These are phyloP conservation scores for Oceanites oceanicus DNA, from an alignment of 2,113 vertebrate genomes.

Conservation along the genomic window DNA sequence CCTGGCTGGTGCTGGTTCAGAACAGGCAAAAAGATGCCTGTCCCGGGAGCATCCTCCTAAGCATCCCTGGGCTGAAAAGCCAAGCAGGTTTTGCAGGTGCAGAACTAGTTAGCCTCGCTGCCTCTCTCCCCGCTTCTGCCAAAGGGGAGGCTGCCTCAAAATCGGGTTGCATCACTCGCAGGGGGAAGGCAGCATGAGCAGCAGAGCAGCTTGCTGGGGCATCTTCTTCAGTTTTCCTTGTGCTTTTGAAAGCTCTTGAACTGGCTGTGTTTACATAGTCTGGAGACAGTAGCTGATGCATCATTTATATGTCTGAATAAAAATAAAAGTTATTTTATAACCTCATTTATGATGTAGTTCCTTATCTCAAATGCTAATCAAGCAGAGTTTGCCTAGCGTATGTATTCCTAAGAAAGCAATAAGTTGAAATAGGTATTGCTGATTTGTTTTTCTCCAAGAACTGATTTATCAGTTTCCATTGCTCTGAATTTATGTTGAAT, in stretches of 20 bases:
- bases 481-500: not conserved
- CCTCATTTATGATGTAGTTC: not conserved
- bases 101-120: not conserved
- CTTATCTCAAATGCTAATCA: not conserved
- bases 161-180: not conserved
- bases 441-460: not conserved
- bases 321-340: not conserved
- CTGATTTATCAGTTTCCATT: not conserved
- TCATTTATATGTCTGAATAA: not conserved
- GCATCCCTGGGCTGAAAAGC: not conserved
- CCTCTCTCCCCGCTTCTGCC: not conserved
- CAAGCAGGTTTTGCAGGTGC: not conserved
- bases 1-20: not conserved
- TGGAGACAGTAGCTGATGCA: not conserved
- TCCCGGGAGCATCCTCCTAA: not conserved
- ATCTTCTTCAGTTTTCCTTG: not conserved
- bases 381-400: not conserved
- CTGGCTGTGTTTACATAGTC: not conserved
- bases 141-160: not conserved
- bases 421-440: not conserved
- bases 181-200: not conserved
- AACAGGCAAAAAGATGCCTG: not conserved
- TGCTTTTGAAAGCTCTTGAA: not conserved
- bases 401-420: not conserved
- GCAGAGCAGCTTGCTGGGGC: rapidly evolving